Percentiles rank a stretch among this genome's conserved stretches.
Evolutionary conservation across 2,888 invertebrate genomes (phyloP).

Genomic region (Drosophila mimica): DNA sequence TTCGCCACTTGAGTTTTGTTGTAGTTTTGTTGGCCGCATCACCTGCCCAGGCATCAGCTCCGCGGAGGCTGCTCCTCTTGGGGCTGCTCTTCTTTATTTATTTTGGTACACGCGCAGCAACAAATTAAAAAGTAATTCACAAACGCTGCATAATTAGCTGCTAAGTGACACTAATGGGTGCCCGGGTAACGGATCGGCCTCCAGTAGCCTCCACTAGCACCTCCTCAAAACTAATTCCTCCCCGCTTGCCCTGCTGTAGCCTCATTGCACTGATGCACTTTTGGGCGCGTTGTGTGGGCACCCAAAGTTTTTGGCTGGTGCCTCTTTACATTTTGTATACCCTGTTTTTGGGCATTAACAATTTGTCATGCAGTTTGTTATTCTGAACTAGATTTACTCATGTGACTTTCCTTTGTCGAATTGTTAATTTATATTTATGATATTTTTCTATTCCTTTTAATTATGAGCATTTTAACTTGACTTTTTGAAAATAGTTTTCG

Average conservation of each 20-base stretch:
- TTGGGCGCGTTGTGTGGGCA: constrained; percentile 56
- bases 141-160: constrained; percentile 83
- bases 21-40: constrained; percentile 17
- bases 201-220: constrained; percentile 25
- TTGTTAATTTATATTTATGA: accelerated
- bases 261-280: constrained; percentile 31
- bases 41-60: background rate
- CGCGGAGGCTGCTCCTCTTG: constrained; percentile 18
- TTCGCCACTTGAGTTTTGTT: constrained; percentile 65
- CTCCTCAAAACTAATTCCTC: constrained; percentile 29
- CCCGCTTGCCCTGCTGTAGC: background rate
- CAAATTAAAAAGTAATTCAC: constrained; percentile 80
- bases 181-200: constrained; percentile 43
- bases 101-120: constrained; percentile 68
- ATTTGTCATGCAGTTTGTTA: background rate
- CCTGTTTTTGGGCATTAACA: background rate
- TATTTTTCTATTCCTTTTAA: background rate
- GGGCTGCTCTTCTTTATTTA: constrained; percentile 63
- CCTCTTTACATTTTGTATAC: constrained; percentile 20
- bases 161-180: constrained; percentile 81
- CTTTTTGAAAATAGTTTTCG: background rate
- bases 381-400: background rate
- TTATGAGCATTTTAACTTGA: background rate
- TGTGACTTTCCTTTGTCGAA: background rate
- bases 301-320: constrained; percentile 22